A percentile compares a stretch with the other conserved stretches of the same genome.
phyloP scores from a whole-genome alignment of 2,888 invertebrate species.

The Sipunculus nudus region DNA sequence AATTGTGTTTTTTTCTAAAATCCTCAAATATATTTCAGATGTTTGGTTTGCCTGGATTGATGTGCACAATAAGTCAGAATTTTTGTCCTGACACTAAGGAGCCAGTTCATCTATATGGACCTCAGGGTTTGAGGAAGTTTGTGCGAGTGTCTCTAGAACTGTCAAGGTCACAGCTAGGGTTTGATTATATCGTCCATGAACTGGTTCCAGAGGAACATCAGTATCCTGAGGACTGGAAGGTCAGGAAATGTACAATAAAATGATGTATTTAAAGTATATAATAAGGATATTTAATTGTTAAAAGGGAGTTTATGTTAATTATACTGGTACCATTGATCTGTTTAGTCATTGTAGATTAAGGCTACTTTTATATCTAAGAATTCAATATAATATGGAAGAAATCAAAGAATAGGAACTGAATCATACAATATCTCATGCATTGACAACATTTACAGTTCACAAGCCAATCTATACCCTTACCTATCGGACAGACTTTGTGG shows the following conservation, averaged over 20 bases:
- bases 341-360: no score
- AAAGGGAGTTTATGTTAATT: no score
- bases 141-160: slow-evolving; percentile 57
- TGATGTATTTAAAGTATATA: not conserved
- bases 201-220: slow-evolving; percentile 51
- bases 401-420: no score
- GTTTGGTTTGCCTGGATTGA: slow-evolving; percentile 67
- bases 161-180: slow-evolving; percentile 60
- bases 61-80: slow-evolving; percentile 65
- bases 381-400: no score
- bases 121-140: slow-evolving; percentile 63
- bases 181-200: slow-evolving; percentile 64
- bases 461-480: no score
- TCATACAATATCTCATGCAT: no score
- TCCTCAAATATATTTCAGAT: no score
- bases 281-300: not conserved
- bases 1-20: no score
- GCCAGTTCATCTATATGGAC: slow-evolving; percentile 67
- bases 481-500: no score
- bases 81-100: slow-evolving; percentile 33
- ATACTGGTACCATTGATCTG: no score
- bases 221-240: slow-evolving; percentile 47
- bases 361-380: no score
- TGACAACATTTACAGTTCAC: no score
- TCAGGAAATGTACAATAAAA: slow-evolving; percentile 10